A percentile compares a stretch with the other conserved stretches of the same genome.
Evolutionary conservation across 2,113 vertebrate species (phyloP).

Genomic region (Todiramphus chloris): DNA sequence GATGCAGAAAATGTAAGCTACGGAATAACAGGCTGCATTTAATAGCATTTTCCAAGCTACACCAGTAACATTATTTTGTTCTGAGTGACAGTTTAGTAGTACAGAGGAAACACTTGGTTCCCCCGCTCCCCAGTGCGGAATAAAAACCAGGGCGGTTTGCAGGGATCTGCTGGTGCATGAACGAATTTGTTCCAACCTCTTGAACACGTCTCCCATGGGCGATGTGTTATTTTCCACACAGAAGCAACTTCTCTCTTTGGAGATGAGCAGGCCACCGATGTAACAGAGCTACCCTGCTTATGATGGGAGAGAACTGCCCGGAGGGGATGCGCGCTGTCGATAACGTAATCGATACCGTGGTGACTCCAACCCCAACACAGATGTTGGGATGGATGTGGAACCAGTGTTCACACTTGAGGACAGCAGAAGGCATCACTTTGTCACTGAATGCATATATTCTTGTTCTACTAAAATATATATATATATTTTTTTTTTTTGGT

Average conservation of each 20-base stretch:
- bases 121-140: neutral
- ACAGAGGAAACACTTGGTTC: neutral
- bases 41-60: neutral
- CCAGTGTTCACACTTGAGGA: neutral
- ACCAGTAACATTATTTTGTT: neutral
- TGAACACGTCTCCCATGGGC: neutral
- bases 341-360: neutral
- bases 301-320: neutral
- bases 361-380: neutral
- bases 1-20: neutral
- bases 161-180: neutral
- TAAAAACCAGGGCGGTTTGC: neutral
- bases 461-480: neutral
- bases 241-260: neutral
- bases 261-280: neutral
- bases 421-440: neutral
- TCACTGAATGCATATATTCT: neutral
- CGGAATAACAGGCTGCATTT: neutral
- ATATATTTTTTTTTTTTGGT: neutral
- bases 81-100: neutral
- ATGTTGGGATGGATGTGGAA: neutral
- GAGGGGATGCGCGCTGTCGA: fast-evolving
- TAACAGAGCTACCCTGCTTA: neutral
- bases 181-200: conserved; percentile 21
- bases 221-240: conserved; percentile 18